Evolutionary conservation across 64 coral and sea anemone species (phyloP).

Genomic region (Actinia equina): DNA sequence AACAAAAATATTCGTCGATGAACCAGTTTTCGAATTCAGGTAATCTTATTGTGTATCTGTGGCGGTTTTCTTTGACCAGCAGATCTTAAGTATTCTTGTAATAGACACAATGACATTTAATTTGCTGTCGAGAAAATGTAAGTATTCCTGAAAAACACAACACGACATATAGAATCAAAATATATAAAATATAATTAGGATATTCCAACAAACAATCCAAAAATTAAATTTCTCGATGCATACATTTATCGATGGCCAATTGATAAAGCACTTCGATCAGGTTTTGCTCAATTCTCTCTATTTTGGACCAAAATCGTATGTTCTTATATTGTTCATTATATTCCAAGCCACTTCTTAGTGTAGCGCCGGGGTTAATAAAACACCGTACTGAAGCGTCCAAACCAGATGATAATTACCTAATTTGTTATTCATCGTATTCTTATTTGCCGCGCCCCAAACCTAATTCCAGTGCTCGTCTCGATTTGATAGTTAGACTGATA

Average conservation of each 20-base stretch:
- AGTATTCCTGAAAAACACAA: background rate
- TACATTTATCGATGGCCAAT: background rate
- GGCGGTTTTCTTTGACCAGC: conserved; percentile 11
- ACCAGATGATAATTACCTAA: background rate
- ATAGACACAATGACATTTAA: conserved; percentile 21
- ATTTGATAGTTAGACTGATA: background rate
- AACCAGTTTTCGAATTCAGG: background rate
- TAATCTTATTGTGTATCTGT: conserved; percentile 4
- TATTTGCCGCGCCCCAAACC: background rate
- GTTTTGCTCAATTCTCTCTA: background rate
- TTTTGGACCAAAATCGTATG: background rate
- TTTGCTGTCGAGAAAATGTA: conserved; percentile 2
- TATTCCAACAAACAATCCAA: background rate
- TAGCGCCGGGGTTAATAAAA: background rate
- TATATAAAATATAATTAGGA: background rate
- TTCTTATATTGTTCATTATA: background rate
- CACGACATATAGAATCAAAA: background rate
- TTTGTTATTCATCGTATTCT: background rate
- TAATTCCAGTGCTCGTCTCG: background rate
- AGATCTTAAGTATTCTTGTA: background rate
- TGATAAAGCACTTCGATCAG: background rate
- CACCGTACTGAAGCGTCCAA: background rate
- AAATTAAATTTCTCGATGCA: background rate
- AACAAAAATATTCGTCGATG: background rate
- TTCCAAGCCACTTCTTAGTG: background rate